Evolutionary conservation across 2,888 invertebrate species (phyloP).

Genomic region (Salpingus planirostris): DNA sequence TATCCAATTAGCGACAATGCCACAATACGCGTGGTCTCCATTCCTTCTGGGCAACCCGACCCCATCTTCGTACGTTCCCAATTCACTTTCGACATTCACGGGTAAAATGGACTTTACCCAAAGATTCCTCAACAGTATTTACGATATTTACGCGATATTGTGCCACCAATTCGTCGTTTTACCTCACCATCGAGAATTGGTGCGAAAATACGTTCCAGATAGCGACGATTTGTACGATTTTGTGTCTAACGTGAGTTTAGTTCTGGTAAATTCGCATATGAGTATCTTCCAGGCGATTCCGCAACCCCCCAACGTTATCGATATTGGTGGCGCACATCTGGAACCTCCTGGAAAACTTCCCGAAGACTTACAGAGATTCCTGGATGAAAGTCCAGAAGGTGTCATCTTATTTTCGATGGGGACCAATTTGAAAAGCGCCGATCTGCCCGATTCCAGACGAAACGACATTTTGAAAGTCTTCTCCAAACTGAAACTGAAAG

Average conservation of each 20-base stretch:
- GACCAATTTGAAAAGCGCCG: conserved; percentile 10
- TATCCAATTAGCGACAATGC: conserved; percentile 36
- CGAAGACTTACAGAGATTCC: conserved; percentile 20
- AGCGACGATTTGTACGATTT: conserved; percentile 9
- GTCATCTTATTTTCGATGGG: conserved; percentile 45
- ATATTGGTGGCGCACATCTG: conserved; percentile 48
- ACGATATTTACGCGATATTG: conserved; percentile 17
- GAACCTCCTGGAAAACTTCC: conserved; percentile 23
- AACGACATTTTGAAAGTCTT: conserved; percentile 48
- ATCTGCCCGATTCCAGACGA: conserved; percentile 33
- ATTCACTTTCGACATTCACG: conserved; percentile 36
- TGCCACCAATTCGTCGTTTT: conserved; percentile 13
- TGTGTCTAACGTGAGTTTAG: conserved; percentile 24
- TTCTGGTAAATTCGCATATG: conserved; percentile 39
- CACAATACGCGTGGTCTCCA: conserved; percentile 39
- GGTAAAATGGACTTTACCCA: conserved; percentile 45
- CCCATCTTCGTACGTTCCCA: conserved; percentile 37
- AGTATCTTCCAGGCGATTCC: conserved; percentile 44
- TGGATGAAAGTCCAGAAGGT: conserved; percentile 39
- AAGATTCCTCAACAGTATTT: conserved; percentile 43
- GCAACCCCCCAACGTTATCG: conserved; percentile 46
- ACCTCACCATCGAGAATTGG: conserved; percentile 15
- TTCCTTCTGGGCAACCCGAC: conserved; percentile 42
- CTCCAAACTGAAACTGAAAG: conserved; percentile 47
- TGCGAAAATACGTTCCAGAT: conserved; percentile 1